These are phyloP conservation scores for Apus apus DNA, from an alignment of 2,113 vertebrate genomes.

Conservation along the genomic window DNA sequence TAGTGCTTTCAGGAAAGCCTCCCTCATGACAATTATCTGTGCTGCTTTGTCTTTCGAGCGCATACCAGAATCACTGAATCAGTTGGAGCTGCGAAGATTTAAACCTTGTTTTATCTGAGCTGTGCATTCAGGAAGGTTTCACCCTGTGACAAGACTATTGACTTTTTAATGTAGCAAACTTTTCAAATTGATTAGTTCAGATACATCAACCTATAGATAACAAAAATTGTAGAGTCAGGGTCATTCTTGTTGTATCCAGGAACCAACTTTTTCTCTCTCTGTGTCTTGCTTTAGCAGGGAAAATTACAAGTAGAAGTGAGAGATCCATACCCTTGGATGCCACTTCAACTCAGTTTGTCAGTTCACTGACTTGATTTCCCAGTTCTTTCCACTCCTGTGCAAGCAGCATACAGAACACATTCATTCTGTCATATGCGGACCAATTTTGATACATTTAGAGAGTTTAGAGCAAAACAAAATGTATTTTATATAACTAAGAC, in stretches of 20 bases:
- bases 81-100: background rate
- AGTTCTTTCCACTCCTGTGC: background rate
- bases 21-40: background rate
- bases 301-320: background rate
- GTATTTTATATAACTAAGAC: background rate
- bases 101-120: background rate
- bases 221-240: background rate
- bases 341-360: background rate
- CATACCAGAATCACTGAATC: background rate
- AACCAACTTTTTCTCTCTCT: background rate
- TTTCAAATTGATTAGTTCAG: background rate
- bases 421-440: background rate
- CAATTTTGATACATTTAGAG: background rate
- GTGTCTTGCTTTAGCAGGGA: background rate
- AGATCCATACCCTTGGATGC: background rate
- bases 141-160: background rate
- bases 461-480: background rate
- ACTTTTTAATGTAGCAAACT: background rate
- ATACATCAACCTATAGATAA: background rate
- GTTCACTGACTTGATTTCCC: background rate
- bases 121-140: background rate
- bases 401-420: background rate
- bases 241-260: background rate
- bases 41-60: background rate
- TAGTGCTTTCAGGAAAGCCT: background rate